A percentile compares a stretch with the other conserved stretches of the same genome.
Conservation (phyloP, 2,113 vertebrate genomes). For the Zosterops pallidus region DNA sequence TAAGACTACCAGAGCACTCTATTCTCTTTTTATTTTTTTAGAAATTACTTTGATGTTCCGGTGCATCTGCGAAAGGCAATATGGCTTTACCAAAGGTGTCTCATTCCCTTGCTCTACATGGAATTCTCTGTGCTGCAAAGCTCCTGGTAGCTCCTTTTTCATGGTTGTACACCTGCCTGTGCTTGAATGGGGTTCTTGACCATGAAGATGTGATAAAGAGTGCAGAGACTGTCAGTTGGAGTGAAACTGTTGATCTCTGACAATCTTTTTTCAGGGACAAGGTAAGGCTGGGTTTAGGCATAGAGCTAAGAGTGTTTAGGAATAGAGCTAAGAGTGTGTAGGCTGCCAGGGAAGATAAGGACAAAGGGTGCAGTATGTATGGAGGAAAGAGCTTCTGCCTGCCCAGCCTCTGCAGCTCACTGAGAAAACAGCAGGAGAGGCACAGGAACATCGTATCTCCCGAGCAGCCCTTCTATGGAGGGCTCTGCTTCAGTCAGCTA, state of each 20-base stretch:
- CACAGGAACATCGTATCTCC: neutral
- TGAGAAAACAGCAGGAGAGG: neutral
- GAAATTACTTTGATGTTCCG: neutral
- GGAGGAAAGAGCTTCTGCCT: neutral
- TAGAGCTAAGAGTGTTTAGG: neutral
- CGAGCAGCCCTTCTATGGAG: neutral
- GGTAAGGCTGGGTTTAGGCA: neutral
- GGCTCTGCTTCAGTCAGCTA: neutral
- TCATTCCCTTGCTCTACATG: neutral
- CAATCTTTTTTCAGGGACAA: neutral
- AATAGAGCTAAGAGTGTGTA: neutral
- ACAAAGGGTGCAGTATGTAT: rapidly evolving
- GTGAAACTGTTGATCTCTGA: neutral
- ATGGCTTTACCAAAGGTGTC: neutral
- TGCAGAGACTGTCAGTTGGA: neutral
- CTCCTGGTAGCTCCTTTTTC: neutral
- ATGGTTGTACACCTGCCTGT: rapidly evolving
- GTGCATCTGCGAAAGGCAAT: neutral
- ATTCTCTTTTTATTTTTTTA: neutral
- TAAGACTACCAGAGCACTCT: neutral
- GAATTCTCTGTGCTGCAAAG: neutral
- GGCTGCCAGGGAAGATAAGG: neutral
- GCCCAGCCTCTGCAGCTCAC: neutral
- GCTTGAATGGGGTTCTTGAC: neutral
- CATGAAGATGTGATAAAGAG: neutral